These are phyloP conservation scores for Sinonovacula constricta DNA, from an alignment of 1,140 invertebrate genomes.

Conservation along the genomic window DNA sequence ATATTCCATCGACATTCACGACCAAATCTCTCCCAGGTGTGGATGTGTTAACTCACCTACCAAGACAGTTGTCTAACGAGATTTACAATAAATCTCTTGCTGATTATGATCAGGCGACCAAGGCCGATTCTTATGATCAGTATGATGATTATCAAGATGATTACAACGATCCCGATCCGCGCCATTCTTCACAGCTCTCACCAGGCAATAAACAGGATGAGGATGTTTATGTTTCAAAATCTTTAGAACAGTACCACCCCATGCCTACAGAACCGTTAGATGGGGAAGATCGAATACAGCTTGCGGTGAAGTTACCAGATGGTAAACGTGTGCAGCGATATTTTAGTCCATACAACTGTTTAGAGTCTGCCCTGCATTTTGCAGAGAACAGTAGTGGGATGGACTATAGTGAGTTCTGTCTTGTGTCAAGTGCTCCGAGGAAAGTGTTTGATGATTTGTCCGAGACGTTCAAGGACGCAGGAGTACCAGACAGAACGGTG, in stretches of 20 bases:
- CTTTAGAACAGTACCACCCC: constrained; percentile 28
- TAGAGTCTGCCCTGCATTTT: constrained; percentile 35
- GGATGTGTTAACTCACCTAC: constrained; percentile 23
- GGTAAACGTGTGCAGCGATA: constrained; percentile 38
- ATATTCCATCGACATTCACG: background rate
- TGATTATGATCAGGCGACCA: constrained; percentile 26
- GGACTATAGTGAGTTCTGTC: constrained; percentile 15
- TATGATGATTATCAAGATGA: background rate
- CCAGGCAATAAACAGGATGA: background rate
- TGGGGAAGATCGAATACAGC: constrained; percentile 8
- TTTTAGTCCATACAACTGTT: constrained; percentile 21
- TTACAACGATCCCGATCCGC: background rate
- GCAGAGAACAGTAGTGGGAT: constrained; percentile 31
- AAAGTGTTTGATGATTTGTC: constrained; percentile 12
- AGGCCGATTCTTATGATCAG: background rate
- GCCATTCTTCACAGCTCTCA: background rate
- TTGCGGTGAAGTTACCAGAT: constrained; percentile 37
- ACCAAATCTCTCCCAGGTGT: constrained; percentile 21
- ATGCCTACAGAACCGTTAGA: constrained; percentile 20
- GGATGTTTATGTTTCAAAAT: background rate
- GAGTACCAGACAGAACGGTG: constrained; percentile 38
- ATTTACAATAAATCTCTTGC: constrained; percentile 16
- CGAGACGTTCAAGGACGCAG: constrained; percentile 4
- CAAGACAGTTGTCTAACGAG: constrained; percentile 25
- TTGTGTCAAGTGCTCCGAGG: constrained; percentile 28